A percentile compares a stretch with the other conserved stretches of the same genome.
Conservation (phyloP, 1,140 invertebrate genomes). For the Plectus sambesii region DNA sequence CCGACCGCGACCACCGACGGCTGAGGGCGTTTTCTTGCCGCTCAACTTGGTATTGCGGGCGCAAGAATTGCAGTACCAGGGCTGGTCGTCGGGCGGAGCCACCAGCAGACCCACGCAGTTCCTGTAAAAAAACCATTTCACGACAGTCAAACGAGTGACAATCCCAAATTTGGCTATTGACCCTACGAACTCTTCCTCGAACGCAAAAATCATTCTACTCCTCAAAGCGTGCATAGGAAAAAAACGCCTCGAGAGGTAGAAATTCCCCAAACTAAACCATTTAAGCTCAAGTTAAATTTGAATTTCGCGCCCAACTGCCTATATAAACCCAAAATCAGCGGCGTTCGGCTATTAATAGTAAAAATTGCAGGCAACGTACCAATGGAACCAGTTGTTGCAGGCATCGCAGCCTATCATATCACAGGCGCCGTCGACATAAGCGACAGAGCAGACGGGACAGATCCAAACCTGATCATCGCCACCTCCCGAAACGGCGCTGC, state of each 20-base stretch:
- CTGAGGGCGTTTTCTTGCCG: no score
- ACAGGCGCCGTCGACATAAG: constrained; percentile 32
- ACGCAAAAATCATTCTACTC: no score
- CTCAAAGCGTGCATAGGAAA: no score
- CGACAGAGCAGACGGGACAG: constrained; percentile 29
- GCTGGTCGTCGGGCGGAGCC: constrained; percentile 23
- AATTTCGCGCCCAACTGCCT: background rate
- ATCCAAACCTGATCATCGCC: constrained; percentile 34
- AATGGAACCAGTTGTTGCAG: constrained; percentile 34
- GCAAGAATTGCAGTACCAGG: constrained; percentile 33
- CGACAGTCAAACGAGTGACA: background rate
- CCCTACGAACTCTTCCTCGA: no score
- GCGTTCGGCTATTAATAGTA: background rate
- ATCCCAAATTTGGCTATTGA: constrained; percentile 7
- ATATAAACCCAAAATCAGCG: constrained; percentile 10
- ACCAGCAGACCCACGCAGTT: constrained; percentile 30
- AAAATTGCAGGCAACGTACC: constrained; percentile 18
- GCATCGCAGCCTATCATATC: constrained; percentile 34
- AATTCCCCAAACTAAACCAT: constrained; percentile 9
- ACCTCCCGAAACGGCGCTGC: no score
- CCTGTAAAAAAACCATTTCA: constrained; percentile 19
- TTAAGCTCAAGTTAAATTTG: constrained; percentile 14
- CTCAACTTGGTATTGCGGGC: no score
- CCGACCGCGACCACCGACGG: no score
- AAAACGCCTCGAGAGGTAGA: no score